A percentile compares a stretch with the other conserved stretches of the same genome.
Conservation (phyloP, 2,113 vertebrate species). For the Leptodactylus fuscus region DNA sequence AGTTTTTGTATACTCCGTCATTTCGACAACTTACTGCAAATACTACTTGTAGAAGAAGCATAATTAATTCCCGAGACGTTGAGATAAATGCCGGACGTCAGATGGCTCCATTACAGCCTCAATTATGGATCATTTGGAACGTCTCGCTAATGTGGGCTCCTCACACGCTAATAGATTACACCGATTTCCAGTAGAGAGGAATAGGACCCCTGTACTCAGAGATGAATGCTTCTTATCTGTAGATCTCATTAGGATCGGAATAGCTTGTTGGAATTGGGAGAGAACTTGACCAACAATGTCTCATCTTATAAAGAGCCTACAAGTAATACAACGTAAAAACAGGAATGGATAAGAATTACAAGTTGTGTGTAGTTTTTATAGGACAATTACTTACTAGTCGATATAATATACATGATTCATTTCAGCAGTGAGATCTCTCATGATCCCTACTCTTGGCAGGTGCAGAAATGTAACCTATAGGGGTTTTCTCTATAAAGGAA, state of each 20-base stretch:
- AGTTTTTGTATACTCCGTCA: not conserved
- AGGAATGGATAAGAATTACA: not conserved
- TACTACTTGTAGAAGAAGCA: not conserved
- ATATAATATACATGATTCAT: no score
- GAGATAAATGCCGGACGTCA: conserved; percentile 28
- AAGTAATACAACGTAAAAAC: not conserved
- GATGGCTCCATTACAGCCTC: conserved; percentile 37
- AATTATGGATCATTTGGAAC: conserved; percentile 5
- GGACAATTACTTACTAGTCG: not conserved
- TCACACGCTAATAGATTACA: not conserved
- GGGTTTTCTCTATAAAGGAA: no score
- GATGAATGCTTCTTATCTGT: conserved; percentile 42
- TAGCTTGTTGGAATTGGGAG: not conserved
- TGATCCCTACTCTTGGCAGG: no score
- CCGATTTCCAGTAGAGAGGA: not conserved
- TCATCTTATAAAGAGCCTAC: not conserved
- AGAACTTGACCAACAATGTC: not conserved
- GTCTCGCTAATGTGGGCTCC: not conserved
- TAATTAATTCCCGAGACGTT: conserved; percentile 23
- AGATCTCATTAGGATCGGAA: conserved; percentile 30
- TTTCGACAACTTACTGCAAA: not conserved
- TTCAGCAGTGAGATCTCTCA: no score
- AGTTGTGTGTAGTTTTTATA: not conserved
- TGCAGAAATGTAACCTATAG: no score
- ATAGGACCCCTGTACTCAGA: not conserved